Evolutionary conservation across 2,888 invertebrate genomes (phyloP).

Genomic region (Allophyes oxyacanthae): DNA sequence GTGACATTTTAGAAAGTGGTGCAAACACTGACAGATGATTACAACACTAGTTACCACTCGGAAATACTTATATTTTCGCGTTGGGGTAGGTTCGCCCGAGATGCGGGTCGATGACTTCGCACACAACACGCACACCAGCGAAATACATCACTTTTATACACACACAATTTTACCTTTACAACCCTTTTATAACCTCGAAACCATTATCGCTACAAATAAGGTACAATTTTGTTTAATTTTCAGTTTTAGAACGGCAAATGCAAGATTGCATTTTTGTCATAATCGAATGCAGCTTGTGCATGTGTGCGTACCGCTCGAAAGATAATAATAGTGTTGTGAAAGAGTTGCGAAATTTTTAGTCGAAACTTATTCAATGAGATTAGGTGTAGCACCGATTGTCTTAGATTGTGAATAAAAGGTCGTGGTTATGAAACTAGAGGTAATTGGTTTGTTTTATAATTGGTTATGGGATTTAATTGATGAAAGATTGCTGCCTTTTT

Average conservation of each 20-base stretch:
- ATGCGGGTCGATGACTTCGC: slow-evolving; percentile 83
- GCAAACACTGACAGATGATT: slow-evolving; percentile 29
- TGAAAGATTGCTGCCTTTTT: slow-evolving; percentile 30
- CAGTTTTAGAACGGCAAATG: slow-evolving; percentile 42
- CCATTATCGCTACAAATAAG: slow-evolving; percentile 48
- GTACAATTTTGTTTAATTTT: slow-evolving; percentile 46
- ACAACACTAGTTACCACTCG: slow-evolving; percentile 43
- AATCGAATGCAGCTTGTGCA: slow-evolving; percentile 72
- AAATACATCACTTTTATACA: slow-evolving; percentile 60
- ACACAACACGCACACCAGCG: slow-evolving; percentile 60
- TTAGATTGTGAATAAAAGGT: slow-evolving; percentile 65
- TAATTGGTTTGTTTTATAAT: slow-evolving; percentile 56
- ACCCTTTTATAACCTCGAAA: slow-evolving; percentile 50
- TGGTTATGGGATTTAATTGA: slow-evolving; percentile 37
- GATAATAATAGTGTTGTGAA: slow-evolving; percentile 82
- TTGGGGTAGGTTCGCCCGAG: slow-evolving; percentile 84
- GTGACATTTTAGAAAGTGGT: slow-evolving; percentile 48
- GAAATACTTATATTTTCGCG: slow-evolving; percentile 71
- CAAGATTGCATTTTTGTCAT: slow-evolving; percentile 64
- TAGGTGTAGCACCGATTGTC: slow-evolving; percentile 62
- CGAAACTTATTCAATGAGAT: slow-evolving; percentile 73
- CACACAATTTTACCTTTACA: slow-evolving; percentile 36
- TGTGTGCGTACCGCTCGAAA: slow-evolving; percentile 76
- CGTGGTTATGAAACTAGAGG: slow-evolving; percentile 57
- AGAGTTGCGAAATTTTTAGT: slow-evolving; percentile 75